These are phyloP conservation scores for Lamellibrachia columna DNA, from an alignment of 2,888 invertebrate genomes.

Conservation along the genomic window DNA sequence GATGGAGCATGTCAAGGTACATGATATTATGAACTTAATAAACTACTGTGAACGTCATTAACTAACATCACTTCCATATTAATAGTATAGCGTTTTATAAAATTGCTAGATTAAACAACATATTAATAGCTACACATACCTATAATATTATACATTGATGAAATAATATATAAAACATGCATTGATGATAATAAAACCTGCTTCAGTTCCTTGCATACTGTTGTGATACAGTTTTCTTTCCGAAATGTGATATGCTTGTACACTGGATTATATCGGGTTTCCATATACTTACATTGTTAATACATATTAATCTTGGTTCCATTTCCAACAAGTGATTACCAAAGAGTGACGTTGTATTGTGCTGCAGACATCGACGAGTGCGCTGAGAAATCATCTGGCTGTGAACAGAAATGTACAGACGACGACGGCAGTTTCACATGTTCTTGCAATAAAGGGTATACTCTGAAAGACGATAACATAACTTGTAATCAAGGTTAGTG, in stretches of 20 bases:
- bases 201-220: too few species aligned
- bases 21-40: background rate
- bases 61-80: too few species aligned
- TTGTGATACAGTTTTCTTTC: too few species aligned
- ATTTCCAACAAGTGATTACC: too few species aligned
- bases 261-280: background rate
- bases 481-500: background rate
- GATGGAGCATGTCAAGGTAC: background rate
- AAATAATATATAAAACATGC: too few species aligned
- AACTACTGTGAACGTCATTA: background rate
- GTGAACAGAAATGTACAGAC: background rate
- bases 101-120: too few species aligned
- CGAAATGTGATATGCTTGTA: background rate
- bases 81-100: too few species aligned
- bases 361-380: constrained; percentile 20
- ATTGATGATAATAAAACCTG: background rate
- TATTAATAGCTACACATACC: too few species aligned
- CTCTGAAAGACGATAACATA: background rate
- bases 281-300: too few species aligned
- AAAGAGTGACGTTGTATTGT: background rate
- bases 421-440: background rate
- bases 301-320: too few species aligned
- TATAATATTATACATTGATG: background rate
- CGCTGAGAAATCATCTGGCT: constrained; percentile 6
- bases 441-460: background rate